Conservation (phyloP, 2,113 vertebrate genomes). For the Mustela nigripes region DNA sequence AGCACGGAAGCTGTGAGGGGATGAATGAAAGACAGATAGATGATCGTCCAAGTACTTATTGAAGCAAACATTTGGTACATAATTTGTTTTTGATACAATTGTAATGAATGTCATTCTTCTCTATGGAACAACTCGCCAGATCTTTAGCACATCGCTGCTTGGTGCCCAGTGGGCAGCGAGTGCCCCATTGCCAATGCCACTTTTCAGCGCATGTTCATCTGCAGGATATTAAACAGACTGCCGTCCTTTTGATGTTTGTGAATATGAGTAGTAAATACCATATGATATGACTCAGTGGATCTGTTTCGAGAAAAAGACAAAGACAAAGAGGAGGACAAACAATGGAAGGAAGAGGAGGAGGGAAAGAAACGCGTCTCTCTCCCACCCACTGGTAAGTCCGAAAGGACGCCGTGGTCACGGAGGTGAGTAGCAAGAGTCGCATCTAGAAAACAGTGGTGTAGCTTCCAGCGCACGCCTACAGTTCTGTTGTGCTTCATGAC, state of each 20-base stretch:
- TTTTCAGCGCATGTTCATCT: slow-evolving; percentile 70
- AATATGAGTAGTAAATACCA: slow-evolving; percentile 61
- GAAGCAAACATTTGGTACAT: slow-evolving; percentile 70
- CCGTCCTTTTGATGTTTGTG: slow-evolving; percentile 66
- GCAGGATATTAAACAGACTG: slow-evolving; percentile 69
- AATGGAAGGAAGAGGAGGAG: neutral
- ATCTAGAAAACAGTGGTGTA: neutral
- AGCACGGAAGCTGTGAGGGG: neutral
- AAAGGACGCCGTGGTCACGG: neutral
- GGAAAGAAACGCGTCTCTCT: neutral
- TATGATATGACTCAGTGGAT: slow-evolving; percentile 55
- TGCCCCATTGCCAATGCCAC: slow-evolving; percentile 55
- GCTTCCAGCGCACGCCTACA: neutral
- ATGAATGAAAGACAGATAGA: slow-evolving; percentile 34
- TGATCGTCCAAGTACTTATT: slow-evolving; percentile 41
- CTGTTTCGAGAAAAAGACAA: slow-evolving; percentile 51
- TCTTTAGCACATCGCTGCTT: slow-evolving; percentile 60
- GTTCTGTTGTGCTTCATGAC: neutral
- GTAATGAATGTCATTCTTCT: slow-evolving; percentile 69
- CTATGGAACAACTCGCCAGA: slow-evolving; percentile 47
- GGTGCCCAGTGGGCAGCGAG: slow-evolving; percentile 69
- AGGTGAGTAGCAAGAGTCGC: neutral
- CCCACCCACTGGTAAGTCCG: neutral
- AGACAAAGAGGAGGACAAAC: neutral
- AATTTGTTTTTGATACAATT: slow-evolving; percentile 75